A percentile compares a stretch with the other conserved stretches of the same genome.
Evolutionary conservation across 2,888 invertebrate genomes (phyloP).

Genomic region (Teleogryllus oceanicus): DNA sequence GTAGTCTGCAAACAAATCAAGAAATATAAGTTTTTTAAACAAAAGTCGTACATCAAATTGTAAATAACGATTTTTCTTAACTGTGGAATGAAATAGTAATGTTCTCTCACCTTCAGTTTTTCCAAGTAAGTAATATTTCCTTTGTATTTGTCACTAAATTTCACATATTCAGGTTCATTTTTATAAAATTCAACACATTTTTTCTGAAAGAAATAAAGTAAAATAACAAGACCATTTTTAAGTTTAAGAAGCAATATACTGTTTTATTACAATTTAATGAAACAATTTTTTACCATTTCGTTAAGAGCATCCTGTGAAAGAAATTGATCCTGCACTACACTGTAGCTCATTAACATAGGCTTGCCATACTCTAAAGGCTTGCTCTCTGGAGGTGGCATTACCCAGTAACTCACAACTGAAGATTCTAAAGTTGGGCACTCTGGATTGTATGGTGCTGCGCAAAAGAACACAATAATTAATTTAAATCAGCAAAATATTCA

Average conservation of each 20-base stretch:
- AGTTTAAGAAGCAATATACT: slow-evolving; percentile 12
- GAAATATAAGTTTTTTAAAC: background rate
- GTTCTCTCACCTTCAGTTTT: slow-evolving; percentile 63
- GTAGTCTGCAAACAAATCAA: slow-evolving; percentile 53
- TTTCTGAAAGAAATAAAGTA: slow-evolving; percentile 50
- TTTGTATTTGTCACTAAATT: slow-evolving; percentile 65
- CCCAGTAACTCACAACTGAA: slow-evolving; percentile 85
- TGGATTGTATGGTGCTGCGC: slow-evolving; percentile 74
- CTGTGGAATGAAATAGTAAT: too few relatives aligned
- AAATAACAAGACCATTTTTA: slow-evolving; percentile 20
- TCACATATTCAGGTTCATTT: slow-evolving; percentile 62
- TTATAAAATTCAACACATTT: slow-evolving; percentile 81
- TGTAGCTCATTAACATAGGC: slow-evolving; percentile 86
- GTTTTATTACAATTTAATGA: background rate
- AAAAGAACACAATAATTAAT: slow-evolving; percentile 42
- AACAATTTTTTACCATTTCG: slow-evolving; percentile 60
- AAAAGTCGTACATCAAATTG: too few relatives aligned
- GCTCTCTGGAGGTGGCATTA: slow-evolving; percentile 91
- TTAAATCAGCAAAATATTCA: background rate
- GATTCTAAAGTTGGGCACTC: slow-evolving; percentile 79
- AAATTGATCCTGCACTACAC: slow-evolving; percentile 75
- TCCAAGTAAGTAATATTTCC: slow-evolving; percentile 75
- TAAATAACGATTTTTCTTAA: too few relatives aligned
- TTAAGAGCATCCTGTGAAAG: slow-evolving; percentile 76
- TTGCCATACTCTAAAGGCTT: slow-evolving; percentile 88